These are phyloP conservation scores for Cebus imitator DNA, from an alignment of 2,113 vertebrate species.

Conservation along the genomic window DNA sequence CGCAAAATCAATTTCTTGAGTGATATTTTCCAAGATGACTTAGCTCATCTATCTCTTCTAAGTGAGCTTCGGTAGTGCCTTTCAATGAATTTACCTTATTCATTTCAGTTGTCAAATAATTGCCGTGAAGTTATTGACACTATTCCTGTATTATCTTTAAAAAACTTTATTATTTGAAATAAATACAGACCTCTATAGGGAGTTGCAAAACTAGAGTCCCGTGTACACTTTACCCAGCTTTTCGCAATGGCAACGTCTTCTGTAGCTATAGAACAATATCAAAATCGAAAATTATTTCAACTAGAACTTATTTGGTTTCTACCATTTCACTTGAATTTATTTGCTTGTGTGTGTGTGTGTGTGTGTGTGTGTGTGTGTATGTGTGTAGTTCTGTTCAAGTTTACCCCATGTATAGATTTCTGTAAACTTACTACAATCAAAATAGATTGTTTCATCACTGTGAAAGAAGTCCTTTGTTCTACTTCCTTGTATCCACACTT, in stretches of 20 bases:
- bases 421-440: not conserved
- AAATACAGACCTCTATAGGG: not conserved
- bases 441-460: not conserved
- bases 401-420: not conserved
- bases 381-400: not conserved
- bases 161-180: not conserved
- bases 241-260: not conserved
- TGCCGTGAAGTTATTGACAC: not conserved
- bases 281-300: not conserved
- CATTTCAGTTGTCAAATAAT: not conserved
- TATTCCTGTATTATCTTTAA: not conserved
- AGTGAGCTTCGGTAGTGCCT: not conserved
- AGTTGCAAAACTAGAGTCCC: not conserved
- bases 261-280: not conserved
- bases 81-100: not conserved
- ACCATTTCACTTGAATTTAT: not conserved
- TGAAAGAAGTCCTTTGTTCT: not conserved
- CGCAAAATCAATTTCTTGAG: not conserved
- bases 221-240: not conserved
- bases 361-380: not conserved
- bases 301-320: not conserved
- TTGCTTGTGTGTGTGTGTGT: not conserved
- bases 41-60: not conserved
- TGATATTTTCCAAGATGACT: not conserved
- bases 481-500: not conserved